Base-by-base conservation (phyloP, 2,797 vertebrate genomes). In the Cuniculus paca region DNA sequence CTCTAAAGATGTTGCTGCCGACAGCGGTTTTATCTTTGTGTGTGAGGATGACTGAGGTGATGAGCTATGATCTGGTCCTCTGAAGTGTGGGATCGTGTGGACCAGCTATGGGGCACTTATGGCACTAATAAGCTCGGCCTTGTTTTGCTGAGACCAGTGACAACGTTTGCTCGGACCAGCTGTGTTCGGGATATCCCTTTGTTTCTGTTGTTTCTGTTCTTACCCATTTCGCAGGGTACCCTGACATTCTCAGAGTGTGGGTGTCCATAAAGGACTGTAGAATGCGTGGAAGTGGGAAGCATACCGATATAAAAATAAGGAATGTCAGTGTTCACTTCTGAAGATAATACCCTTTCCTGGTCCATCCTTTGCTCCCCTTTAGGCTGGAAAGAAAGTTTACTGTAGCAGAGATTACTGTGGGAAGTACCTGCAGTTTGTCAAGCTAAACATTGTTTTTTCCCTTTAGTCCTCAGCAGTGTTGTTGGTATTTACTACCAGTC, bases 21-120 rank as follows among this genome's bases (percentile, higher is more conserved):
- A 94, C 80, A 50, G 79, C 83, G 34, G 83, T 81, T 94, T 97
- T 92, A 63, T 92, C 78, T 94, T 0, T 95, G 70, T 91, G 75
- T 92, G 8, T 93, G 88, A 88, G 34, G 45, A 77, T 78, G 70
- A 34, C 92, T 48, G 17, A 86, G 60, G 39, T 42, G 61, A 92
- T 81, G 90, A 77, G 28, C 77, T 60, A 0, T 85, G 70, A 39
- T 36, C 84, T 6, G 6, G 5, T 52, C 58, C 77, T 94, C 26
- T 87, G 12, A 3, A 56, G 74, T 19, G 16, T 80, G 83, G 79
- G 45, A 56, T 68, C 50, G 1, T 68, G n/a, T 56, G 83, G 61
- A 42, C 54, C 84, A 80, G 63, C 56, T 61, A 13, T 58, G 16
- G 6, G 26, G 8, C 75, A 26, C 70, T 58, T 74, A 42, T 6